These are phyloP conservation scores for Eucera pruinosa DNA, from an alignment of 2,888 invertebrate species.

Conservation along the genomic window DNA sequence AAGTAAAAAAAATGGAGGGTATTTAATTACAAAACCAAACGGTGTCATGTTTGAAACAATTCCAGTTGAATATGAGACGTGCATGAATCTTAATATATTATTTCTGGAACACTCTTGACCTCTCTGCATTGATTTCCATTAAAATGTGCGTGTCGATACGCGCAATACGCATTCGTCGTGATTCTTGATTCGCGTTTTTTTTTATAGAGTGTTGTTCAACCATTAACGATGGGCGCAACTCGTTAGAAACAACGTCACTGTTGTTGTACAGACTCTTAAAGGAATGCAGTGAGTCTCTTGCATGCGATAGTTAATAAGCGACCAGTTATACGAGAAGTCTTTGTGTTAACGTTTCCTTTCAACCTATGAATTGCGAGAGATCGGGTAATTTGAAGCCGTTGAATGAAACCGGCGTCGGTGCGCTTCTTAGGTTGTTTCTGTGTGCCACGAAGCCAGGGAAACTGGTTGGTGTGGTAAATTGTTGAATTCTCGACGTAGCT, in stretches of 20 bases:
- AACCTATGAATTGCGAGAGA: constrained; percentile 89
- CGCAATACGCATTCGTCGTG: not conserved
- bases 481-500: constrained; percentile 70
- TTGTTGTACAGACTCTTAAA: constrained; percentile 55
- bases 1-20: constrained; percentile 40
- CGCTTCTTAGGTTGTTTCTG: constrained; percentile 72
- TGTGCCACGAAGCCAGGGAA: constrained; percentile 74
- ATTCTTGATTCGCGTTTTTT: constrained; percentile 18
- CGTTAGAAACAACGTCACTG: constrained; percentile 22
- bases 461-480: constrained; percentile 75
- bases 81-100: constrained; percentile 51
- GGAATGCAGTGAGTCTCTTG: constrained; percentile 58
- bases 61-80: constrained; percentile 10
- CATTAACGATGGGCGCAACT: constrained; percentile 14
- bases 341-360: constrained; percentile 72
- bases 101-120: constrained; percentile 43
- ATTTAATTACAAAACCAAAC: constrained; percentile 29
- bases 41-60: constrained; percentile 2
- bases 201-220: constrained; percentile 27
- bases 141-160: constrained; percentile 1
- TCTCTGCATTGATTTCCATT: constrained; percentile 14
- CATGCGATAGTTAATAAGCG: constrained; percentile 58
- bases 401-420: constrained; percentile 82
- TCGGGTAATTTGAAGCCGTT: constrained; percentile 91
- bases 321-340: constrained; percentile 51